Percentiles rank a stretch among this genome's conserved stretches.
Conservation (phyloP, 2,888 invertebrate genomes). For the Labia minor region DNA sequence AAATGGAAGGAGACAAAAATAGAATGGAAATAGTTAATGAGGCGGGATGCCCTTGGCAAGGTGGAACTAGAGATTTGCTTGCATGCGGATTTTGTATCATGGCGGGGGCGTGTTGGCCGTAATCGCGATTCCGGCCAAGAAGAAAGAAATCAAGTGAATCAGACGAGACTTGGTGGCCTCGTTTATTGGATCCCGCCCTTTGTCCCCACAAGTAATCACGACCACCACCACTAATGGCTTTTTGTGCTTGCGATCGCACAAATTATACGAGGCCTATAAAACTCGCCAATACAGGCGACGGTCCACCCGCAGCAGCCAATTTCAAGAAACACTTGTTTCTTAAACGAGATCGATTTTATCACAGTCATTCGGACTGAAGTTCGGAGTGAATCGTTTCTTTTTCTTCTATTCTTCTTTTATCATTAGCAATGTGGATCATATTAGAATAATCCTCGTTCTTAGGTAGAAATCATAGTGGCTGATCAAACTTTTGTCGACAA, state of each 20-base stretch:
- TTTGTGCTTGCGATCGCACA: slow-evolving; percentile 22
- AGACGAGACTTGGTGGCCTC: background rate
- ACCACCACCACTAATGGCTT: slow-evolving; percentile 21
- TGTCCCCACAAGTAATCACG: background rate
- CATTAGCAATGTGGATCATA: background rate
- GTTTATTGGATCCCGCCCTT: background rate
- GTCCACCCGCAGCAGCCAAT: slow-evolving; percentile 8
- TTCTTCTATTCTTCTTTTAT: background rate
- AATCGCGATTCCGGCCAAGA: background rate
- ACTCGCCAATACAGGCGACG: background rate
- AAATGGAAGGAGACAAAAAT: too few species aligned
- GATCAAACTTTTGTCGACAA: background rate
- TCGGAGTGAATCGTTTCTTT: background rate
- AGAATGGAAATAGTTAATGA: background rate
- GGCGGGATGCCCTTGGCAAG: background rate
- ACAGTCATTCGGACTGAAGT: background rate
- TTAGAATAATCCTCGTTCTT: background rate
- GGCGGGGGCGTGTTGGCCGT: background rate
- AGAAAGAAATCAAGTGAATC: background rate
- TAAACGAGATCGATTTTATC: background rate
- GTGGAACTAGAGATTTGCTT: background rate
- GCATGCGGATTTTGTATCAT: background rate
- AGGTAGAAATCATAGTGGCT: too few species aligned
- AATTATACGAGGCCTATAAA: slow-evolving; percentile 21
- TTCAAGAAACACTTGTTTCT: slow-evolving; percentile 2